These are phyloP conservation scores for Drosophila hamatofila DNA, from an alignment of 2,888 invertebrate genomes.

Conservation along the genomic window DNA sequence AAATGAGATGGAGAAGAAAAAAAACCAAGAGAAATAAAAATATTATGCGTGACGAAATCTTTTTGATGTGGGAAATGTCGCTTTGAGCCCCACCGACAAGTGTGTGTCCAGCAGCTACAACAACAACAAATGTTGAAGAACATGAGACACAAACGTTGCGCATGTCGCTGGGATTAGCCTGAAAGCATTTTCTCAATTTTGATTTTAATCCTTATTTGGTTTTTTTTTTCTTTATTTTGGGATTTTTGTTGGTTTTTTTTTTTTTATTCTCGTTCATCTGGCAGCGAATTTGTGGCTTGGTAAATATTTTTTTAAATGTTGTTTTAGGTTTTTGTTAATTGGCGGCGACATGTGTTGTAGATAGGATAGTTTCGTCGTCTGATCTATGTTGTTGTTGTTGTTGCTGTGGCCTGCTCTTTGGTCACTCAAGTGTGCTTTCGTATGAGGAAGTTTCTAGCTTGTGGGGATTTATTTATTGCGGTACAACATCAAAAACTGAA, in stretches of 20 bases:
- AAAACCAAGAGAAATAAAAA: conserved; percentile 40
- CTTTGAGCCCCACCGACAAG: conserved; percentile 79
- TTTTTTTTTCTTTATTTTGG: conserved; percentile 32
- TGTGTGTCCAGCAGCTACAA: conserved; percentile 70
- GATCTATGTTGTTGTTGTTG: conserved; percentile 29
- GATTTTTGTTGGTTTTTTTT: conserved; percentile 13
- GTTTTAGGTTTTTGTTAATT: conserved; percentile 77
- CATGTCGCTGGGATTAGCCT: conserved; percentile 80
- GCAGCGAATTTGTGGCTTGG: conserved; percentile 46
- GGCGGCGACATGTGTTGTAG: conserved; percentile 81
- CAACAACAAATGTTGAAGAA: conserved; percentile 47
- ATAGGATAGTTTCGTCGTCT: conserved; percentile 45
- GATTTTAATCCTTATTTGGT: conserved; percentile 71
- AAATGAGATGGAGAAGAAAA: neutral
- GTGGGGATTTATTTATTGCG: conserved; percentile 69
- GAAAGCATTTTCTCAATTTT: conserved; percentile 76
- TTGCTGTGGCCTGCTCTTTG: conserved; percentile 33
- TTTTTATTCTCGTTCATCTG: conserved; percentile 45
- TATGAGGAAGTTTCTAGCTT: conserved; percentile 76
- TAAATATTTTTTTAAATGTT: conserved; percentile 71
- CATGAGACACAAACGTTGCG: conserved; percentile 66
- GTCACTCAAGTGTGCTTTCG: conserved; percentile 47
- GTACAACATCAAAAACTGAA: conserved; percentile 65
- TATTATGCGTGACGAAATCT: conserved; percentile 80
- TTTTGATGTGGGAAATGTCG: conserved; percentile 83